Evolutionary conservation across 2,113 vertebrate species (phyloP).

Genomic region (Bubo scandiacus): DNA sequence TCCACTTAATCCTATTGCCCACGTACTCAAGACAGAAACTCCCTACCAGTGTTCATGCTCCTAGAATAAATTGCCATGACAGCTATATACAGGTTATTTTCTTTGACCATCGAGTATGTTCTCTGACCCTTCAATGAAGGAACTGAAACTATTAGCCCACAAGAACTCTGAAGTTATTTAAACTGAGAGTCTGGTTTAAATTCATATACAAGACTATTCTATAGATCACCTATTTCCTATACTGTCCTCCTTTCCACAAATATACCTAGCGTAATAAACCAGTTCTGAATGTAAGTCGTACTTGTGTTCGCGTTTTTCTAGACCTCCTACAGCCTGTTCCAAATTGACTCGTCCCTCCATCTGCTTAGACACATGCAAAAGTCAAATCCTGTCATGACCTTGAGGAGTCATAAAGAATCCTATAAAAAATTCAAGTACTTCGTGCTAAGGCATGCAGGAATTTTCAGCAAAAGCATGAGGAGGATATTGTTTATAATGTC

Average conservation of each 20-base stretch:
- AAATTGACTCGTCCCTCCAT: slow-evolving; percentile 31
- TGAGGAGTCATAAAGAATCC: not conserved
- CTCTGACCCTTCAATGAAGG: not conserved
- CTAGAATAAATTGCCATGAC: not conserved
- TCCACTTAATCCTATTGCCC: not conserved
- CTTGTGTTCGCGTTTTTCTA: not conserved
- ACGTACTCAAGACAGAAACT: not conserved
- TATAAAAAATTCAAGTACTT: not conserved
- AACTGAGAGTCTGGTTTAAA: not conserved
- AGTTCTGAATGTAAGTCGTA: not conserved
- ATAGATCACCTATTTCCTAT: not conserved
- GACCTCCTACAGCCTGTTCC: slow-evolving; percentile 14
- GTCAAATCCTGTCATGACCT: slow-evolving; percentile 21
- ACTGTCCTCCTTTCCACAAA: not conserved
- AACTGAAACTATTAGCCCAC: not conserved
- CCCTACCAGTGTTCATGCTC: not conserved
- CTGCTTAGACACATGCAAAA: not conserved
- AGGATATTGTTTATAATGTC: not conserved
- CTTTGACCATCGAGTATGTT: not conserved
- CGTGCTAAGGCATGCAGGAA: not conserved
- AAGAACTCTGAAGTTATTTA: not conserved
- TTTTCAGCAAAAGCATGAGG: not conserved
- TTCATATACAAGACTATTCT: not conserved
- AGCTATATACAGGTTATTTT: not conserved
- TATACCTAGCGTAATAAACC: not conserved